Percentiles rank a stretch among this genome's conserved stretches.
phyloP scores from a whole-genome alignment of 2,113 vertebrate genomes.

The Asarcornis scutulata region DNA sequence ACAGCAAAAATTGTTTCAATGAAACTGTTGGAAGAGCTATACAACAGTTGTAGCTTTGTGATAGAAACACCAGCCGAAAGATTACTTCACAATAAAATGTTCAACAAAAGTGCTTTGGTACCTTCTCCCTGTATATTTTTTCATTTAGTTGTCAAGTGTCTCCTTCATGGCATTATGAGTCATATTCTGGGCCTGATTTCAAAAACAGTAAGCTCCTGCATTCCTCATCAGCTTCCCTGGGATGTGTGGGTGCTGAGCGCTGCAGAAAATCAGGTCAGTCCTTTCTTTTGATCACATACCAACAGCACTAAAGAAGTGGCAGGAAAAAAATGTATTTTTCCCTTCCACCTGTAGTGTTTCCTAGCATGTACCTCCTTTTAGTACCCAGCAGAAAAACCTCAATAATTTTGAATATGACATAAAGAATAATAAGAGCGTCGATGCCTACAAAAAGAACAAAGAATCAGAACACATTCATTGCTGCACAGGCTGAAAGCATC shows the following conservation, averaged over 20 bases:
- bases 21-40: constrained; percentile 46
- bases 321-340: background rate
- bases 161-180: constrained; percentile 41
- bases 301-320: background rate
- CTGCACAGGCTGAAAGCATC: background rate
- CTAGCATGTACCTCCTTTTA: background rate
- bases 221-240: constrained; percentile 44
- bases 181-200: constrained; percentile 55
- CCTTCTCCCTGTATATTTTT: constrained; percentile 13
- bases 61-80: constrained; percentile 10
- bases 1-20: constrained; percentile 39
- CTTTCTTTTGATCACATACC: constrained; percentile 49
- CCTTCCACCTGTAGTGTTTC: background rate
- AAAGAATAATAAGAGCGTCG: background rate
- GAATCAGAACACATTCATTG: background rate
- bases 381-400: background rate
- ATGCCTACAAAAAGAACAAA: background rate
- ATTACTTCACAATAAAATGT: constrained; percentile 70
- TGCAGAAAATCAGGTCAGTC: constrained; percentile 52
- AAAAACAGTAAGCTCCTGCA: constrained; percentile 46
- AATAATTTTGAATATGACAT: background rate
- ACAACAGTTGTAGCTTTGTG: constrained; percentile 27
- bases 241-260: constrained; percentile 53
- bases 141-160: constrained; percentile 31
- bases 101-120: constrained; percentile 24